Conservation (phyloP, 2,113 vertebrate genomes). For the Loxodonta africana region DNA sequence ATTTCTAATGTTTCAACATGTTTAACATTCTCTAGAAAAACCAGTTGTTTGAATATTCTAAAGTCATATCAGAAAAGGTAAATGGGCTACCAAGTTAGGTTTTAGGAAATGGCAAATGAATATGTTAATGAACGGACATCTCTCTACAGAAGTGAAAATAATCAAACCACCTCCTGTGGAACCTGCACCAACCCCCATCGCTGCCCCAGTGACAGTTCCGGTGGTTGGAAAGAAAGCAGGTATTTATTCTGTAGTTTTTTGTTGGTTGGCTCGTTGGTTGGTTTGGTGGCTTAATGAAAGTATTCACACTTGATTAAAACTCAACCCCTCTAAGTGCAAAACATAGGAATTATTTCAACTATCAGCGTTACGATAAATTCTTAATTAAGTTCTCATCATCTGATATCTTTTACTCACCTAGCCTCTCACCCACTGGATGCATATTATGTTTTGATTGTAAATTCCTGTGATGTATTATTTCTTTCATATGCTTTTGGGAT, state of each 20-base stretch:
- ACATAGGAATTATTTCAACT: not conserved
- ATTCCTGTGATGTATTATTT: not conserved
- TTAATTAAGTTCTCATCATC: conserved; percentile 48
- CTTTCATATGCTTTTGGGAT: conserved; percentile 29
- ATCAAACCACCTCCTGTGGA: conserved; percentile 89
- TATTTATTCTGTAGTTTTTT: conserved; percentile 84
- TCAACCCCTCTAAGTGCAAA: not conserved
- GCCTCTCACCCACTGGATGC: not conserved
- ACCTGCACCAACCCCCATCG: conserved; percentile 80
- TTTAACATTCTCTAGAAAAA: conserved; percentile 31
- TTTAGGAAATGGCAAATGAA: conserved; percentile 14
- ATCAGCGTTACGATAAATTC: not conserved
- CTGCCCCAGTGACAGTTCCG: conserved; percentile 92
- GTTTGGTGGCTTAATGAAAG: conserved; percentile 5
- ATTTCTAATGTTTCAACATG: not conserved
- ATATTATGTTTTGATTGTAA: conserved; percentile 62
- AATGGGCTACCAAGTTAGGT: not conserved
- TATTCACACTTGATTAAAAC: not conserved
- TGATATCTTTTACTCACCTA: conserved; percentile 28
- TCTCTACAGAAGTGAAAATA: conserved; percentile 87
- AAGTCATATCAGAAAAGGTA: conserved; percentile 5
- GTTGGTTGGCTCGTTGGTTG: not conserved
- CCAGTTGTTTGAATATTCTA: not conserved
- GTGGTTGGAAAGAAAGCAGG: conserved; percentile 96
- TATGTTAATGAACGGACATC: conserved; percentile 10